Conservation (phyloP, 2,888 invertebrate genomes). For the Tupiocoris notatus region DNA sequence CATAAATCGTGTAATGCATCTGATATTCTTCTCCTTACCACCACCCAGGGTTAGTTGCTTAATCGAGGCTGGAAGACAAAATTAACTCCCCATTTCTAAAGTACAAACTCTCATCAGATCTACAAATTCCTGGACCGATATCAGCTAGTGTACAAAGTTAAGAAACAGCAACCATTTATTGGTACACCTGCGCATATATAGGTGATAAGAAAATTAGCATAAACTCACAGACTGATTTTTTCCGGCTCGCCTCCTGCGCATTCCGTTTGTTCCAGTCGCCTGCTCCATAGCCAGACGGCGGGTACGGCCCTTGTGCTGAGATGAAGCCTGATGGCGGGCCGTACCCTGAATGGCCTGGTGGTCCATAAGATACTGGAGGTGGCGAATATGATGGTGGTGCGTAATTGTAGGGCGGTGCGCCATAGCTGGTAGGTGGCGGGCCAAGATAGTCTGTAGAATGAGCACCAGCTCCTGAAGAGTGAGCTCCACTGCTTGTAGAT, state of each 20-base stretch:
- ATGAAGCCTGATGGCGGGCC: conserved; percentile 12
- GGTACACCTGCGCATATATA: no score
- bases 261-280: conserved; percentile 24
- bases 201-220: background rate
- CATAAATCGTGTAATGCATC: no score
- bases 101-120: no score
- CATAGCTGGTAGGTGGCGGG: conserved; percentile 44
- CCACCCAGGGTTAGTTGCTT: no score
- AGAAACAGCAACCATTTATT: no score
- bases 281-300: background rate
- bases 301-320: background rate
- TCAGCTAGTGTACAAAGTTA: no score
- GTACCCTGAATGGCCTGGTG: background rate
- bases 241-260: background rate
- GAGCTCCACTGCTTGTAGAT: no score
- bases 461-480: background rate
- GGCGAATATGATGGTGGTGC: background rate
- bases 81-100: no score
- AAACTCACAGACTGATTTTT: background rate
- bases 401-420: background rate
- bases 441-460: conserved; percentile 31
- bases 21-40: no score
- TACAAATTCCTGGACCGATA: no score
- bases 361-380: background rate
- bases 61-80: no score